Base-by-base conservation (phyloP, 2,113 vertebrate genomes). In the Motacilla tschutschensis region DNA sequence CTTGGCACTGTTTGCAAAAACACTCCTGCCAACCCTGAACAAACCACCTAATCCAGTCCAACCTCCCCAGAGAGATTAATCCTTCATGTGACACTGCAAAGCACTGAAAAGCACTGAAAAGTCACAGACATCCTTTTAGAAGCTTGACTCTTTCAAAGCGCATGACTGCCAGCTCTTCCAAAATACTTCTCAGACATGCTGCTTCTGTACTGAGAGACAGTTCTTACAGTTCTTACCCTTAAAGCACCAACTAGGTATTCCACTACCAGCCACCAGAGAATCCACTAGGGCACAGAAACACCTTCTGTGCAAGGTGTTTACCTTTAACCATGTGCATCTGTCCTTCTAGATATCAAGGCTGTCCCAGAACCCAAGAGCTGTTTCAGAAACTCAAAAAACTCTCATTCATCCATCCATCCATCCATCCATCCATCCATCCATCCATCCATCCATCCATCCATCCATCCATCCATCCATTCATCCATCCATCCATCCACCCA, bases 21-120 rank as follows among this genome's bases (percentile, higher is more conserved):
- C 15, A 13, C 9, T 88, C 31, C 58, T 89, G 69, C 53, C 87
- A 90, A 7, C 20, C 59, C 73, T 78, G 55, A 89, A 29, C 76
- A 87, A 89, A 67, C 57, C 76, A 50, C 60, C 38, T 83, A 92
- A 86, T 85, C 72, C 62, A 74, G 53, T 59, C 36, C 64, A 79
- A 1, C 60, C 35, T 89, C 62, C 77, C 53, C 64, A 79, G 38
- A 66, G 91, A 80, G 36, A 74, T 57, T 85, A 85, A 67, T 89
- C 38, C 55, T 87, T 74, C 79, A 74, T 35, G 44, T 83, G 85
- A 79, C 72, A 43, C 60, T 71, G 73, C 63, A 92, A 83, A 90
- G 38, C 60, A 79, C 75, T 79, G 79, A 65, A 91, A 82, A 90
- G 36, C 59, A 83, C 76, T 51, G 63, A 54, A 54, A 54, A 79